A percentile compares a stretch with the other conserved stretches of the same genome.
Conservation (phyloP, 2,888 invertebrate species). For the Drosophila subsilvestris region DNA sequence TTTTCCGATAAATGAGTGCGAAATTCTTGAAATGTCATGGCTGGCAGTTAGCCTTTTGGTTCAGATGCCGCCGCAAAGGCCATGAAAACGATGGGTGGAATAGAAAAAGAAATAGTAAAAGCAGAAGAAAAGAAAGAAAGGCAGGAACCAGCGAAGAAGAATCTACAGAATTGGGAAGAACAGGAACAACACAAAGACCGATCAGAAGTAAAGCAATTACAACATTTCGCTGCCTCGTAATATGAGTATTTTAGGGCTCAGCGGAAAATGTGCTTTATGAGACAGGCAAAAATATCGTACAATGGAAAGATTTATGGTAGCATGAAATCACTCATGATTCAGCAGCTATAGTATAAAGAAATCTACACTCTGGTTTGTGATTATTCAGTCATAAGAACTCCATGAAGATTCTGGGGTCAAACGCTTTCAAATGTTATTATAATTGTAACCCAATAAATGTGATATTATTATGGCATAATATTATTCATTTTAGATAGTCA, state of each 20-base stretch:
- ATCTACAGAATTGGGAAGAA: neutral
- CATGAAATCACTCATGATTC: too few relatives aligned
- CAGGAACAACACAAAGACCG: neutral
- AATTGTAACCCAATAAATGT: neutral
- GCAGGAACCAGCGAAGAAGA: neutral
- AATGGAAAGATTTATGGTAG: too few relatives aligned
- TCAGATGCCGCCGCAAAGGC: slow-evolving; percentile 46
- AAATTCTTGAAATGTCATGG: slow-evolving; percentile 75
- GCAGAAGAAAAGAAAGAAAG: slow-evolving; percentile 1
- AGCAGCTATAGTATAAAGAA: too few relatives aligned
- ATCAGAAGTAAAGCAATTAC: neutral
- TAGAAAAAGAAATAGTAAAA: slow-evolving; percentile 14
- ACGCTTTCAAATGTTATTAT: too few relatives aligned
- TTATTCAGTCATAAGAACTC: neutral
- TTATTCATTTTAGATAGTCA: neutral
- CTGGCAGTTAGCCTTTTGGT: slow-evolving; percentile 70
- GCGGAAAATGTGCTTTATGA: too few relatives aligned
- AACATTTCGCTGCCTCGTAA: neutral
- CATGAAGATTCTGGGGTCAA: too few relatives aligned
- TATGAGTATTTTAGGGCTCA: too few relatives aligned
- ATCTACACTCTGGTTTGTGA: neutral
- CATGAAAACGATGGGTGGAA: neutral
- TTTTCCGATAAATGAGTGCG: slow-evolving; percentile 63
- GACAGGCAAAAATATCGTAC: too few relatives aligned
- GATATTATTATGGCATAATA: too few relatives aligned